Percentiles rank a stretch among this genome's conserved stretches.
These are phyloP conservation scores for Ammodytes marinus DNA, from an alignment of 2,113 vertebrate genomes.

Conservation along the genomic window DNA sequence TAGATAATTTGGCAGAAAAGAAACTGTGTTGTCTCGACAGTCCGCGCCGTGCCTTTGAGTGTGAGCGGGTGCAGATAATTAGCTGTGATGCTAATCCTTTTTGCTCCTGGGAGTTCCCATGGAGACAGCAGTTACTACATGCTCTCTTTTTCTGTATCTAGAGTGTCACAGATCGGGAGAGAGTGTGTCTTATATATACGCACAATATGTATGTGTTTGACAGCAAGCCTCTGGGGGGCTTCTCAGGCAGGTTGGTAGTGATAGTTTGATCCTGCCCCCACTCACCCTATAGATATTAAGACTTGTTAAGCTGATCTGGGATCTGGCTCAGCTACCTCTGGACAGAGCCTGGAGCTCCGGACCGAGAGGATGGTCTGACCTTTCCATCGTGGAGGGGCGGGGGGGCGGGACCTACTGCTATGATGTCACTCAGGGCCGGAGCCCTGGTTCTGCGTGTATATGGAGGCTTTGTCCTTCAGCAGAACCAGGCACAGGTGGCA, in stretches of 20 bases:
- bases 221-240: conserved; percentile 28
- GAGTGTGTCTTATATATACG: conserved; percentile 45
- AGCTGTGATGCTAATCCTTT: conserved; percentile 65
- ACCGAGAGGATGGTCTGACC: conserved; percentile 58
- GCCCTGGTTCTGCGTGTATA: conserved; percentile 97
- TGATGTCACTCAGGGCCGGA: conserved; percentile 81
- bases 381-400: conserved; percentile 29
- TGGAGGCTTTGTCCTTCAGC: conserved; percentile 97
- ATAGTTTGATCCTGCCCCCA: conserved; percentile 58
- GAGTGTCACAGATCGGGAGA: conserved; percentile 70
- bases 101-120: conserved; percentile 60
- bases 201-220: conserved; percentile 53
- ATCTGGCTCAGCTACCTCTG: conserved; percentile 62
- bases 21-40: conserved; percentile 51
- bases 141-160: conserved; percentile 52
- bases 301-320: conserved; percentile 56
- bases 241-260: conserved; percentile 60
- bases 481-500: conserved; percentile 97
- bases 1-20: conserved; percentile 74
- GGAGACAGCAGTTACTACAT: conserved; percentile 71
- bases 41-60: conserved; percentile 48
- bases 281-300: conserved; percentile 48
- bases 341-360: conserved; percentile 36
- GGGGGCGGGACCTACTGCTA: conserved; percentile 1
- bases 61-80: conserved; percentile 64